Conservation (phyloP, 2,113 vertebrate genomes). For the Paramormyrops kingsleyae region DNA sequence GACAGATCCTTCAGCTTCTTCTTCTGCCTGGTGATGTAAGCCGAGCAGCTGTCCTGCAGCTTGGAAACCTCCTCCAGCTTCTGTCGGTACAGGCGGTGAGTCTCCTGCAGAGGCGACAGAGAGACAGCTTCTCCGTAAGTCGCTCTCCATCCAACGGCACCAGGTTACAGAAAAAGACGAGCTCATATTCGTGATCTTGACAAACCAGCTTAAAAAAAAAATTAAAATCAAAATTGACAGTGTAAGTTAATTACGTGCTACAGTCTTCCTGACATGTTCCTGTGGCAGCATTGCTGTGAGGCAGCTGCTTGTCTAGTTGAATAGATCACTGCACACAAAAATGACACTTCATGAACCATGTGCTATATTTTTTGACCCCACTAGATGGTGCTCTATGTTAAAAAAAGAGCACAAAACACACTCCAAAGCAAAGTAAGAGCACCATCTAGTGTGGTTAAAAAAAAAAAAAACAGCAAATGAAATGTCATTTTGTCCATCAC, state of each 20-base stretch:
- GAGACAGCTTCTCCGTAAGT: neutral
- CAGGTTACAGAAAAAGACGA: neutral
- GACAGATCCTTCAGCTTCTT: slow-evolving; percentile 79
- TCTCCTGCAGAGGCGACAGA: slow-evolving; percentile 61
- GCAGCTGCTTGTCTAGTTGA: neutral
- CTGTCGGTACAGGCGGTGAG: slow-evolving; percentile 81
- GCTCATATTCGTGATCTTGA: neutral
- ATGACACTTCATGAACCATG: neutral
- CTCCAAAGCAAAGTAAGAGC: neutral
- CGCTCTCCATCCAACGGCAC: neutral
- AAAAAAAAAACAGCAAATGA: neutral
- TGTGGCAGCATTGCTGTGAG: neutral
- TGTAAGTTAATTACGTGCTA: neutral
- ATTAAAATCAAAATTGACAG: neutral
- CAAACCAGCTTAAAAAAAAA: neutral
- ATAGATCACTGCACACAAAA: neutral
- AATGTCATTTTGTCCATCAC: neutral
- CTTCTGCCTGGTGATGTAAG: slow-evolving; percentile 75
- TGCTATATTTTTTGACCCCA: neutral
- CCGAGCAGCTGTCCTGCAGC: slow-evolving; percentile 73
- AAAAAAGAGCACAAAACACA: neutral
- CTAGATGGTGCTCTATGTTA: neutral
- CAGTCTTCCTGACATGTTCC: neutral
- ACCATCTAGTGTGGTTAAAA: neutral
- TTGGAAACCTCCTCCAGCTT: slow-evolving; percentile 87